A percentile compares a stretch with the other conserved stretches of the same genome.
Evolutionary conservation across 2,113 vertebrate species (phyloP).

Genomic region (Falcunculus frontatus): DNA sequence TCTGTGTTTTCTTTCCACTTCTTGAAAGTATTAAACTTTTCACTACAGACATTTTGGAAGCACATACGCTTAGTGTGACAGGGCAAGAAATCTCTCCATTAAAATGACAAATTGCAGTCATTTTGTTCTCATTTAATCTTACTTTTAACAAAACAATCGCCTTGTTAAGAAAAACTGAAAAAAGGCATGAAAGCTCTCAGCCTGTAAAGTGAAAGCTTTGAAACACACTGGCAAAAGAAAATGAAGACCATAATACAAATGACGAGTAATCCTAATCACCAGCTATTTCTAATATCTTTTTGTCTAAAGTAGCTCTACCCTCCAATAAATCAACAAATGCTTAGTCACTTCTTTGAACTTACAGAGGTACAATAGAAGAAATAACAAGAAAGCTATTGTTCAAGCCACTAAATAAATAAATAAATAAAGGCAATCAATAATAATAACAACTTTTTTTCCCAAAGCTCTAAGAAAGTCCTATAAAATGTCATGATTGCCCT

Average conservation of each 20-base stretch:
- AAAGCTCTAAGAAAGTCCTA: background rate
- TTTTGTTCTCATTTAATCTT: background rate
- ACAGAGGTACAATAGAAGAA: background rate
- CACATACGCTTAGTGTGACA: background rate
- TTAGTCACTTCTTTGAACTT: background rate
- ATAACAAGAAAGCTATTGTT: background rate
- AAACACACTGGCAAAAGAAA: background rate
- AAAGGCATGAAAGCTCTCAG: background rate
- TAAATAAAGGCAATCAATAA: background rate
- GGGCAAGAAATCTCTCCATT: background rate
- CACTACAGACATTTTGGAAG: background rate
- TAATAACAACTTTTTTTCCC: background rate
- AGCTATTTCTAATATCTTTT: background rate
- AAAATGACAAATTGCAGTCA: conserved; percentile 10
- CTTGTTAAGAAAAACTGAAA: background rate
- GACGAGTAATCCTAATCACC: background rate
- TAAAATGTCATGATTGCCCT: background rate
- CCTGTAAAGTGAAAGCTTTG: background rate
- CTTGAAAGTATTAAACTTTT: conserved; percentile 1
- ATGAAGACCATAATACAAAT: background rate
- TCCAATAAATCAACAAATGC: background rate
- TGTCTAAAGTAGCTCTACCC: background rate
- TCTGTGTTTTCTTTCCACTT: background rate
- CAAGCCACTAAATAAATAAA: background rate
- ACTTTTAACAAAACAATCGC: conserved; percentile 25